A percentile compares a stretch with the other conserved stretches of the same genome.
Conservation (phyloP, 2,113 vertebrate genomes). For the Climacteris rufus region DNA sequence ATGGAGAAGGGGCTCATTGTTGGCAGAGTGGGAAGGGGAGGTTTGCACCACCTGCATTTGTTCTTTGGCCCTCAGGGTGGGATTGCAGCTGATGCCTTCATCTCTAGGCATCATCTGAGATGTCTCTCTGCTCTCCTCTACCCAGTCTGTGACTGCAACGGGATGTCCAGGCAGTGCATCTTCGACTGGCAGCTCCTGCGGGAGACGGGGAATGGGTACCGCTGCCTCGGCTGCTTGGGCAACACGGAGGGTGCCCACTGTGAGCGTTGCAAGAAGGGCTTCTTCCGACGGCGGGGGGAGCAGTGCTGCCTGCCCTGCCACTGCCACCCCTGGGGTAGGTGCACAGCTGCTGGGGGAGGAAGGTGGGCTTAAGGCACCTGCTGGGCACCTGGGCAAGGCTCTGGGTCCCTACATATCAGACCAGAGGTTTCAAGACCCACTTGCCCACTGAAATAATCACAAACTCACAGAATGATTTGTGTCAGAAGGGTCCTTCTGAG, state of each 20-base stretch:
- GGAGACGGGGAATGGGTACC: conserved; percentile 71
- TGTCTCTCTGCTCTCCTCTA: not conserved
- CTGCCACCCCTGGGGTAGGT: conserved; percentile 81
- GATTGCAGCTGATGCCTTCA: not conserved
- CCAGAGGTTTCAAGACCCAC: not conserved
- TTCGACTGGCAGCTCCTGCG: conserved; percentile 69
- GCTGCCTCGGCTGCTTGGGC: conserved; percentile 82
- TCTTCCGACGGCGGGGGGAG: conserved; percentile 63
- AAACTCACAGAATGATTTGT: not conserved
- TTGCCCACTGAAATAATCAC: not conserved
- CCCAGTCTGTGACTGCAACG: conserved; percentile 77
- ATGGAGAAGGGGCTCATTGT: not conserved
- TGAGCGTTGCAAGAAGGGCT: conserved; percentile 83
- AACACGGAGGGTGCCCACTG: conserved; percentile 82
- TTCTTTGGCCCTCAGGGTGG: not conserved
- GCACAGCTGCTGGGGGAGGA: accelerated
- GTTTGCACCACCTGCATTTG: accelerated
- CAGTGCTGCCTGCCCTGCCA: conserved; percentile 78
- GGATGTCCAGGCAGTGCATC: conserved; percentile 78
- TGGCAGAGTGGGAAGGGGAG: not conserved
- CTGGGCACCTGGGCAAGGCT: not conserved
- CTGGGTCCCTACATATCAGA: accelerated
- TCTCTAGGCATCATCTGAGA: not conserved
- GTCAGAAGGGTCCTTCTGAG: not conserved
- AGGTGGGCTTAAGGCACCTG: accelerated